phyloP scores from a whole-genome alignment of 1,140 invertebrate species.

The Aphaenogaster rudis region DNA sequence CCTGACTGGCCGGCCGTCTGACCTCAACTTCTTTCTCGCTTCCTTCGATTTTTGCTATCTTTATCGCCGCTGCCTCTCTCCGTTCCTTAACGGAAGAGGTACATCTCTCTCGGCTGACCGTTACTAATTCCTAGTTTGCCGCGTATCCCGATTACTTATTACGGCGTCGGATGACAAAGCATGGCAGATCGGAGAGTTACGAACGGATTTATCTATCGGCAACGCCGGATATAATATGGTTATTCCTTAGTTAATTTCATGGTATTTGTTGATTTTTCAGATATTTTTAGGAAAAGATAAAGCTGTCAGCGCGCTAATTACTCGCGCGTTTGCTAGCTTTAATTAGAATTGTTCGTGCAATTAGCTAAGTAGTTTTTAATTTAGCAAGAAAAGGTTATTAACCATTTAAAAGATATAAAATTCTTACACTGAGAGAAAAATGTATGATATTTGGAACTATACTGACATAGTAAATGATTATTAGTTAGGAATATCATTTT shows the following conservation, averaged over 20 bases:
- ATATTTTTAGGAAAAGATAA: background rate
- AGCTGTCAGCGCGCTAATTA: background rate
- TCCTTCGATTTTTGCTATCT: conserved; percentile 60
- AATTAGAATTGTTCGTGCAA: background rate
- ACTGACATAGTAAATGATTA: too few species aligned
- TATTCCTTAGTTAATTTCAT: conserved; percentile 17
- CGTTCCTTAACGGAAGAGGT: conserved; percentile 57
- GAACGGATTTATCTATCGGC: conserved; percentile 29
- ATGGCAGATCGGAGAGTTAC: conserved; percentile 42
- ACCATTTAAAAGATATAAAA: background rate
- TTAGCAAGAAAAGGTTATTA: background rate
- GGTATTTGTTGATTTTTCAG: background rate
- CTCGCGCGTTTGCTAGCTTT: background rate
- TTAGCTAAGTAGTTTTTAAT: background rate
- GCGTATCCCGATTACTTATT: conserved; percentile 46
- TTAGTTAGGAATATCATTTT: too few species aligned
- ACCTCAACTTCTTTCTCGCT: conserved; percentile 63
- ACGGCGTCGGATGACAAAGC: conserved; percentile 46
- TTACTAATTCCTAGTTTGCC: conserved; percentile 54
- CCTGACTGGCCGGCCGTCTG: conserved; percentile 65
- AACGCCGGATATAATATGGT: background rate
- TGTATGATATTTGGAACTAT: too few species aligned
- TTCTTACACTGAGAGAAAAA: background rate
- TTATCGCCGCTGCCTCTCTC: conserved; percentile 33
- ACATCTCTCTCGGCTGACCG: conserved; percentile 51